Base-by-base conservation (phyloP, 64 coral and sea anemone genomes). In the Acropora tenuis region DNA sequence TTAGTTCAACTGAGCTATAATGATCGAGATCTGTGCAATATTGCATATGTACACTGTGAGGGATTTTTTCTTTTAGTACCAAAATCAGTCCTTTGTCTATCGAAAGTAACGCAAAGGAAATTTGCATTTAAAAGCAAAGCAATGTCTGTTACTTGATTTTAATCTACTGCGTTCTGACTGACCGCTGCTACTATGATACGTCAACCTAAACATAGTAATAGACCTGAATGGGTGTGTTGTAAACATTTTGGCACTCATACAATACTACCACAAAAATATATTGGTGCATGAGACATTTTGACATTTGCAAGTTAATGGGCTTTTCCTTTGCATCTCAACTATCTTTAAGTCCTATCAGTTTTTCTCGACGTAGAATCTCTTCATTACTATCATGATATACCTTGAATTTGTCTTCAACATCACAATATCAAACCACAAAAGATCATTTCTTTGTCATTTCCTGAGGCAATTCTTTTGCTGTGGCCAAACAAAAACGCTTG, bases 61-160 rank as follows among this genome's bases (percentile, higher is more conserved):
- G 2, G 16, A 59, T 45, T 61, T 45, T 68, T 83, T 41, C 43
- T 46, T 57, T 30, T 30, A 30, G 57, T 1, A 83, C 5, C 40
- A 66, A 9, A 9, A 83, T 12, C 43, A 18, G 15, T 71, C 82
- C 49, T 85, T 85, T 85, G 82, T 85, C 30, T 85, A 48, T 85
- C 47, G 16, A 71, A 19, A 71, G 82, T 58, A 85, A 85, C 46
- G 44, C 0, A 46, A 71, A 71, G 17, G 0, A 20, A 19, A 85
- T 85, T 85, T 85, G 44, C 82, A 85, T 85, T 20, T 9, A 71
- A 40, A 13, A n/a, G 45, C 16, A 48, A 50, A 71, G 17, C 16
- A 48, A 4, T 2, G 16, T 1, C 8, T 13, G 48, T 80, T 80
- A 41, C 1, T 44, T 15, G 43, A 16, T 82, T 66, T 58, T 12